Percentiles rank a stretch among this genome's conserved stretches.
Evolutionary conservation across 2,113 vertebrate genomes (phyloP).

Genomic region (Stegostoma tigrinum): DNA sequence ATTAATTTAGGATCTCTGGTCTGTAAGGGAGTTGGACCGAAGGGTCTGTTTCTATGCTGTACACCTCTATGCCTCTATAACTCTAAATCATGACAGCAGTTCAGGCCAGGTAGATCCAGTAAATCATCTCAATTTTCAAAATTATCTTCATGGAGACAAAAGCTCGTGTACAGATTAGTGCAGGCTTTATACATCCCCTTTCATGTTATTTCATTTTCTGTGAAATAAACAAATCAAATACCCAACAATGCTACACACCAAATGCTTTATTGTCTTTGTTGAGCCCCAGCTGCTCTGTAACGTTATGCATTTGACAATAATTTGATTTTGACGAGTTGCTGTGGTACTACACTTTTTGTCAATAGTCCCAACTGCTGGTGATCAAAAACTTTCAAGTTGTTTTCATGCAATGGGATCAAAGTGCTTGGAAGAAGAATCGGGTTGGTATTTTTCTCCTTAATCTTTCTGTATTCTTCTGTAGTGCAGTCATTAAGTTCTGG

Average conservation of each 20-base stretch:
- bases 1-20: no score
- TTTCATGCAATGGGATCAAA: not conserved
- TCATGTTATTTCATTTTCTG: not conserved
- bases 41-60: no score
- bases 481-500: not conserved
- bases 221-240: not conserved
- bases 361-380: not conserved
- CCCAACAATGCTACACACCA: not conserved
- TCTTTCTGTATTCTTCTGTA: not conserved
- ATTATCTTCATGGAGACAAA: not conserved
- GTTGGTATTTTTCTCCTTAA: not conserved
- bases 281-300: not conserved
- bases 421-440: not conserved
- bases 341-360: not conserved
- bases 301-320: not conserved
- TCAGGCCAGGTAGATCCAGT: no score
- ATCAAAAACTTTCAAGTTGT: not conserved
- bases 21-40: no score
- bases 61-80: no score
- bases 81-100: no score
- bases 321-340: not conserved
- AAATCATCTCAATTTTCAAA: no score
- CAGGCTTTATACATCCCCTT: not conserved
- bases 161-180: not conserved
- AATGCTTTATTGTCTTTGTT: not conserved